Percentiles rank a stretch among this genome's conserved stretches.
phyloP scores from a whole-genome alignment of 2,888 invertebrate species.

The Amblyteles armatorius region DNA sequence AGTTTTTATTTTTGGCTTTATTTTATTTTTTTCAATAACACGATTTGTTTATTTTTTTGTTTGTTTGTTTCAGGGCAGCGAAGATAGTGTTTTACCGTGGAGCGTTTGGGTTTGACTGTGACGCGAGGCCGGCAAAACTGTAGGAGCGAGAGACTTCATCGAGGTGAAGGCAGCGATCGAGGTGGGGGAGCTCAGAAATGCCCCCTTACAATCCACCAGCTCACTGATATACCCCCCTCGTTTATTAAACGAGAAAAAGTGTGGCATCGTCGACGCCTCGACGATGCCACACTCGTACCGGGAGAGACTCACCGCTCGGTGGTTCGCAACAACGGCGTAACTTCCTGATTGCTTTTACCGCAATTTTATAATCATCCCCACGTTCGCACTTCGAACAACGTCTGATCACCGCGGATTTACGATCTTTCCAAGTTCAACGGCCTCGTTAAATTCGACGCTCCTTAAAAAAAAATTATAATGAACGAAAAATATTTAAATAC shows the following conservation, averaged over 20 bases:
- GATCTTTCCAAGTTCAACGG: constrained; percentile 29
- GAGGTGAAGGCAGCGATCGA: constrained; percentile 62
- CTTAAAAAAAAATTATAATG: constrained; percentile 18
- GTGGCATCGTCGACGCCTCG: constrained; percentile 25
- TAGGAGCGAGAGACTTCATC: constrained; percentile 61
- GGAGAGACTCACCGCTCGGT: neutral
- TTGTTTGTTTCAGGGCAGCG: constrained; percentile 34
- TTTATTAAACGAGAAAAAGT: constrained; percentile 45
- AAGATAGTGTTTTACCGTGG: constrained; percentile 67
- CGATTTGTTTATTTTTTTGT: constrained; percentile 8
- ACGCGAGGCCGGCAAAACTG: constrained; percentile 67
- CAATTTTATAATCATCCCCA: neutral
- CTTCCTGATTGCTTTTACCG: neutral
- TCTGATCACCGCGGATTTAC: constrained; percentile 21
- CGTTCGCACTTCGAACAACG: neutral
- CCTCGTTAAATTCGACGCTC: constrained; percentile 21
- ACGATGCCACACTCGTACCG: neutral
- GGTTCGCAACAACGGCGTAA: neutral
- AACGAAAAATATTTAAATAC: neutral
- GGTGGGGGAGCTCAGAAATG: constrained; percentile 56
- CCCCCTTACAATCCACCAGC: constrained; percentile 57
- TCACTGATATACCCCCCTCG: constrained; percentile 47
- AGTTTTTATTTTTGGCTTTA: neutral
- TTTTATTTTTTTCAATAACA: constrained; percentile 8
- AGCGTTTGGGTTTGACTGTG: constrained; percentile 78